Evolutionary conservation across 1,140 invertebrate species (phyloP).

Genomic region (Microplitis demolitor): DNA sequence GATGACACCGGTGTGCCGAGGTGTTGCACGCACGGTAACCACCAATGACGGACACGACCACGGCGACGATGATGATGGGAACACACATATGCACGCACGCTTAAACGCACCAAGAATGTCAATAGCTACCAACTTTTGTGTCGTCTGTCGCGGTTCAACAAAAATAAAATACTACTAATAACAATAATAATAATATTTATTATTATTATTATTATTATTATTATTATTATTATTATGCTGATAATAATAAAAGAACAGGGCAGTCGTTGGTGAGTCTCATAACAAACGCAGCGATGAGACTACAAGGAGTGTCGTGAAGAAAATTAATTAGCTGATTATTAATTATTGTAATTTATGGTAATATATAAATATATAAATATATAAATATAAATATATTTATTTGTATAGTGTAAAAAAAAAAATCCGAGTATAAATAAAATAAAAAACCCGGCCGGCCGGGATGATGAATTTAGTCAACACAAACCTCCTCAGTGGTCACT

Average conservation of each 20-base stretch:
- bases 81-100: slow-evolving; percentile 18
- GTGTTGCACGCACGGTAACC: slow-evolving; percentile 6
- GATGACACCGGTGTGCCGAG: slow-evolving; percentile 16
- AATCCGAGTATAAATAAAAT: background rate
- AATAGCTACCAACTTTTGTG: slow-evolving; percentile 27
- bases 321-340: no score
- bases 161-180: background rate
- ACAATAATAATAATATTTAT: no score
- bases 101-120: slow-evolving; percentile 29
- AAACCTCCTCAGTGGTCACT: slow-evolving; percentile 30
- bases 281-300: no score
- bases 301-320: no score
- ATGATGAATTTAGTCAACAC: slow-evolving; percentile 20
- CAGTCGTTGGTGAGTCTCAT: no score
- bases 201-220: no score
- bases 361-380: background rate
- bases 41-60: slow-evolving; percentile 2
- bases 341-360: background rate
- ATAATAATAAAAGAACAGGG: no score
- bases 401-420: background rate
- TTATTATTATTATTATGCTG: no score
- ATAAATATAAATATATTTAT: background rate
- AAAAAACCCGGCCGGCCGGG: slow-evolving; percentile 25
- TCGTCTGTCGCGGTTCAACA: slow-evolving; percentile 26
- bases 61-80: slow-evolving; percentile 9